Evolutionary conservation across 2,797 vertebrate genomes (phyloP), one percentile per base, ranked within the genome.

Genomic region (Sebastes aleutianus): DNA sequence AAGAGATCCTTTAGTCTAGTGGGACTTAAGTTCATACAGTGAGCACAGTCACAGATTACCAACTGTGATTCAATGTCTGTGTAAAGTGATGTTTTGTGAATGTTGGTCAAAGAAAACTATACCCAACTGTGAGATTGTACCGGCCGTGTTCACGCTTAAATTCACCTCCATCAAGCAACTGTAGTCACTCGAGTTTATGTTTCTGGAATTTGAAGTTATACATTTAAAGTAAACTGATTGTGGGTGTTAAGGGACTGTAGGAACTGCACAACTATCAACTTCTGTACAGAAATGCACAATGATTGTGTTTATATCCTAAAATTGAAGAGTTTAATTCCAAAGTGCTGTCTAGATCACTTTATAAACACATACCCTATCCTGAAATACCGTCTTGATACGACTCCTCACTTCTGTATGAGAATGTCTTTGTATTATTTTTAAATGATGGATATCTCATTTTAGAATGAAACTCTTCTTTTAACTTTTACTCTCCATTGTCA

Each of bases 51-150:
- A 13, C 29, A 80, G 53, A 68, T 66, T 47, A 78, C 20, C 26
- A 43, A 10, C 50, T 43, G 11, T 58, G 20, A 56, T 58, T 86
- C 14, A 14, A 4, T 85, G 75, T 81, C 70, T 72, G 65, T 76
- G 65, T 69, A 24, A 62, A 72, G 77, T 63, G 53, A 58, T 61
- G 58, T 78, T 80, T 76, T 77, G 36, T 63, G 26, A 68, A 1
- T 50, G 43, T 56, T 32, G 20, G 47, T 29, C 32, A 50, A 66
- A 57, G 47, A 67, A 36, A 53, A 57, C 7, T 36, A 9, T 57
- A 64, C 4, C 36, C 14, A 18, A 59, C 70, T 39, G 24, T 58
- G 50, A 61, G 74, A 74, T 69, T 83, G 68, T 80, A 67, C 18
- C 57, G 22, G 6, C 8, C 14, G 10, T 61, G 59, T 18, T 75